A percentile compares a stretch with the other conserved stretches of the same genome.
phyloP scores from a whole-genome alignment of 2,888 invertebrate genomes.

The Hipparchia sbordonii region DNA sequence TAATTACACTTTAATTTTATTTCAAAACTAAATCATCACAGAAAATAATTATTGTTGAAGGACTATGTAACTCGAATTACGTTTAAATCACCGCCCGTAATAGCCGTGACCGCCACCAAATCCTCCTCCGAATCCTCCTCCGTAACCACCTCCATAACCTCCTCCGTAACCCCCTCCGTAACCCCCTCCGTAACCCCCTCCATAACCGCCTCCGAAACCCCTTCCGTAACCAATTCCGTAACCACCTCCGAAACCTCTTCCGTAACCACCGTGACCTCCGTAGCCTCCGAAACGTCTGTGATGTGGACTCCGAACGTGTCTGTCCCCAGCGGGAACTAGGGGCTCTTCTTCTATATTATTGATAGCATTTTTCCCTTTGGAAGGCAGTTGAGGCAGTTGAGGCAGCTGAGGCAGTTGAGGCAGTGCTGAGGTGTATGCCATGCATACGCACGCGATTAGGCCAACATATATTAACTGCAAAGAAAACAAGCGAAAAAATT shows the following conservation, averaged over 20 bases:
- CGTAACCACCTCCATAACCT: constrained; percentile 30
- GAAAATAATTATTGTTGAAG: not conserved
- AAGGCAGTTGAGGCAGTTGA: no score
- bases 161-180: constrained; percentile 32
- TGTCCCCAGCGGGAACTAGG: constrained; percentile 23
- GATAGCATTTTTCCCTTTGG: not conserved
- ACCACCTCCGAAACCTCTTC: constrained; percentile 11
- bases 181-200: constrained; percentile 29
- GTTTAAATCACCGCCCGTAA: not conserved
- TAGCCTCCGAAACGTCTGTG: not conserved
- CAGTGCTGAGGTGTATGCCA: constrained; percentile 55
- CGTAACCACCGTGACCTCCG: constrained; percentile 20
- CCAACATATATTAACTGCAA: constrained; percentile 54
- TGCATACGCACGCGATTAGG: constrained; percentile 54
- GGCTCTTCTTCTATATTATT: constrained; percentile 3
- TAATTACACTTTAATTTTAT: constrained; percentile 1
- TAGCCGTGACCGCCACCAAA: not conserved
- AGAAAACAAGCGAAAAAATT: not conserved
- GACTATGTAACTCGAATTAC: not conserved
- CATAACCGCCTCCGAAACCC: not conserved
- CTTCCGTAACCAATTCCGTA: constrained; percentile 4
- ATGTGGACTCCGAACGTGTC: constrained; percentile 3
- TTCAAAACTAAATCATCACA: constrained; percentile 15
- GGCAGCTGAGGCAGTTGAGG: constrained; percentile 42
- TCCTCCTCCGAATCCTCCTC: not conserved